phyloP scores from a whole-genome alignment of 2,888 invertebrate genomes.

The Odontothrips loti region DNA sequence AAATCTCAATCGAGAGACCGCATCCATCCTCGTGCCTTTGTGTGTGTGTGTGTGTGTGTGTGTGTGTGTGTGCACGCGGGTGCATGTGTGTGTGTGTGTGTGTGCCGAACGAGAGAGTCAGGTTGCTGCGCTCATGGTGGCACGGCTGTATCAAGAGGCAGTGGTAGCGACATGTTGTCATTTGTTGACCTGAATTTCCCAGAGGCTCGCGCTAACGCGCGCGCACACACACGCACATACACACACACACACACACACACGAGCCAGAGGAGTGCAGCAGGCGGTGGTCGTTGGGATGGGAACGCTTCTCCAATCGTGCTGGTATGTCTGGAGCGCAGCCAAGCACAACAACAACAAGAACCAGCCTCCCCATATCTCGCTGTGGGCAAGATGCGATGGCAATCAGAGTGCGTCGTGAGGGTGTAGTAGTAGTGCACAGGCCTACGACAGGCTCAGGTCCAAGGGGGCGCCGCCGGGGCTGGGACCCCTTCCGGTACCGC shows the following conservation, averaged over 20 bases:
- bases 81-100: too few species aligned
- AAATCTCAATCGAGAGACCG: neutral
- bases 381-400: slow-evolving; percentile 6
- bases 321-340: slow-evolving; percentile 18
- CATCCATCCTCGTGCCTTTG: too few species aligned
- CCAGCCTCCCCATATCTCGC: slow-evolving; percentile 10
- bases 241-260: neutral
- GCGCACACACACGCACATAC: neutral
- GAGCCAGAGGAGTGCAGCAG: neutral
- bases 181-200: slow-evolving; percentile 25
- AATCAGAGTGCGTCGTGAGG: neutral
- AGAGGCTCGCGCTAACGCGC: neutral
- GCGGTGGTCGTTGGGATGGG: slow-evolving; percentile 18
- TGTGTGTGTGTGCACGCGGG: too few species aligned
- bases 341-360: neutral
- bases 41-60: too few species aligned
- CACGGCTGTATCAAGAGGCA: slow-evolving; percentile 16
- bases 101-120: too few species aligned
- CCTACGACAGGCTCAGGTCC: too few species aligned
- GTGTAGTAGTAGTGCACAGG: too few species aligned
- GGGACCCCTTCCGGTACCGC: too few species aligned
- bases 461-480: too few species aligned
- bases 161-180: slow-evolving; percentile 22
- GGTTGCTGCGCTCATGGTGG: slow-evolving; percentile 2
- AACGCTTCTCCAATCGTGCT: slow-evolving; percentile 22